Base-by-base conservation (phyloP, 2,797 vertebrate species). In the Darevskia nairensis region DNA sequence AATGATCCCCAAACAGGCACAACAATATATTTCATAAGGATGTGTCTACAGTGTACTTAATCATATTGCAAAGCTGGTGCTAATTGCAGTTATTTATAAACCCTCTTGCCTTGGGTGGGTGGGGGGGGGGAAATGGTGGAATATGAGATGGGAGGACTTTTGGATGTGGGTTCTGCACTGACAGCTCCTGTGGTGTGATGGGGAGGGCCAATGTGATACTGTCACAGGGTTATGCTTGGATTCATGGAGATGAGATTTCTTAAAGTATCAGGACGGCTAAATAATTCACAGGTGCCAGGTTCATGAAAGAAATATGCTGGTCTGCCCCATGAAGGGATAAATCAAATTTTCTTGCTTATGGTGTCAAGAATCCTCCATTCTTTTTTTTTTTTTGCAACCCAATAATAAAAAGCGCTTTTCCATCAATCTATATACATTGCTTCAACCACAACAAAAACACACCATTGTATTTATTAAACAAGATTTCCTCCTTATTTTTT, bases 221-320 rank as follows among this genome's bases (percentile, higher is more conserved):
- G 50, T 39, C 69, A 90, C 88, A 92, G 90, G 91, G 88, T 92
- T 92, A 10, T 0, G 82, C 88, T 94, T 89, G 84, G 94, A 88
- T 87, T 95, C 90, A 77, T 89, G 89, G 93, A 93, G 86, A 91
- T 91, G 92, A 88, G 94, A 91, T 93, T 94, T 94, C 89, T 93
- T 86, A 13, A 94, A 94, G 94, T 89, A 88, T 88, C 90, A 91
- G 91, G 90, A 95, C 92, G 41, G 85, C 94, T 96, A 95, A 97
- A 96, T 95, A 96, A 95, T 96, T 95, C 95, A 94, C 95, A 95
- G 95, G 95, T 97, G 95, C 95, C 96, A 96, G 93, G 78, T 78
- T 77, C 94, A 94, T 91, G 82, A 90, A 95, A 96, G 96, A 96
- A 95, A 96, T 96, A 96, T 82, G 92, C 88, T 87, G 61, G 86